phyloP scores from a whole-genome alignment of 2,888 invertebrate species.

The Diachrysia chrysitis region DNA sequence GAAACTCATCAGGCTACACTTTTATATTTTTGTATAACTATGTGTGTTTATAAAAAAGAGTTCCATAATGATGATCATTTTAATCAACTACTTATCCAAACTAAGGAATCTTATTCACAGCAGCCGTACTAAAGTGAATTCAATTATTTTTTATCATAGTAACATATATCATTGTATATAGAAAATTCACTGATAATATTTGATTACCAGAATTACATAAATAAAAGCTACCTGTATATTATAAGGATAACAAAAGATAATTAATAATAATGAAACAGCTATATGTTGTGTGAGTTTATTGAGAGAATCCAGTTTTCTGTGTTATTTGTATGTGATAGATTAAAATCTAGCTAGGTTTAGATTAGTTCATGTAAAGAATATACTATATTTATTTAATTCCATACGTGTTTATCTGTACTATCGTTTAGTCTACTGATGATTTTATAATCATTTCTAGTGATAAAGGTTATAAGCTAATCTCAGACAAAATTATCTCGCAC shows the following conservation, averaged over 20 bases:
- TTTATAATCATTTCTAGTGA: neutral
- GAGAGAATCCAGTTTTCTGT: constrained; percentile 26
- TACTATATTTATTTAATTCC: too few species aligned
- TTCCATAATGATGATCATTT: neutral
- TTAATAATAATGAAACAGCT: neutral
- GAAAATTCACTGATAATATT: neutral
- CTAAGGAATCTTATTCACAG: neutral
- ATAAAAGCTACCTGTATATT: constrained; percentile 9
- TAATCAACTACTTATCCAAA: neutral
- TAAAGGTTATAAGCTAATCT: constrained; percentile 1
- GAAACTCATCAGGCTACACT: neutral
- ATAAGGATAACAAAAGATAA: constrained; percentile 15
- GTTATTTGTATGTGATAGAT: constrained; percentile 16
- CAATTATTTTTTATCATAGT: neutral
- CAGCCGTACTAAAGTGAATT: neutral
- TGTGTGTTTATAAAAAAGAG: neutral
- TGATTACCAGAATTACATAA: constrained; percentile 22
- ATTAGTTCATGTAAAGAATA: too few species aligned
- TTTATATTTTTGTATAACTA: neutral
- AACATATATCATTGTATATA: neutral
- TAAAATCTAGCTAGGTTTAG: neutral
- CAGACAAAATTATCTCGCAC: neutral
- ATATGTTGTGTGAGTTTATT: constrained; percentile 27
- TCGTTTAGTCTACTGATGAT: neutral
- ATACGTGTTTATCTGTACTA: neutral